phyloP scores from a whole-genome alignment of 2,113 vertebrate species.

The Rhizomys pruinosus region DNA sequence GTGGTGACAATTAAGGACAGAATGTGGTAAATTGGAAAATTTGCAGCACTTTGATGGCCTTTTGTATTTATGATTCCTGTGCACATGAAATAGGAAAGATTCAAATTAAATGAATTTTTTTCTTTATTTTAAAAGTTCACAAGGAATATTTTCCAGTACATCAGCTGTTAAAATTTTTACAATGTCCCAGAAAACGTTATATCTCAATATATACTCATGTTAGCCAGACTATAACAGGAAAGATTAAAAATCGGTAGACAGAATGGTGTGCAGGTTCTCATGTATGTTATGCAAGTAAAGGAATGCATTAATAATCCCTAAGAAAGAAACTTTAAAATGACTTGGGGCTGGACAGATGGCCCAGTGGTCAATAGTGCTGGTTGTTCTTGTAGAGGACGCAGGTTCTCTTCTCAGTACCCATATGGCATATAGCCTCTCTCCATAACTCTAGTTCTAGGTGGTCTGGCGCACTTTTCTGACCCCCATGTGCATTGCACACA shows the following conservation, averaged over 20 bases:
- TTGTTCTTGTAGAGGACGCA: no score
- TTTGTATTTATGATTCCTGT: neutral
- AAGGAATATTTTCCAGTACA: neutral
- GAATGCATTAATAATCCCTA: neutral
- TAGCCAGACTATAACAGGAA: neutral
- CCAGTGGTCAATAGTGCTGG: no score
- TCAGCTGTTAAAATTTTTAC: conserved; percentile 24
- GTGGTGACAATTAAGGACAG: neutral
- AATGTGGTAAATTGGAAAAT: neutral
- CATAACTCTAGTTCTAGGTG: no score
- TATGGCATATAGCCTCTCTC: no score
- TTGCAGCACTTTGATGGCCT: neutral
- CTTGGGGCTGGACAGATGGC: no score
- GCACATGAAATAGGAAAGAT: neutral
- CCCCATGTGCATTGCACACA: no score
- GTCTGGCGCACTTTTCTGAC: no score
- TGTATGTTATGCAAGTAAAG: neutral
- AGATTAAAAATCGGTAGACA: neutral
- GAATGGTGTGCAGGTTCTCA: no score
- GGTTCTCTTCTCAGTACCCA: no score
- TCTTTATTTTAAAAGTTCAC: neutral
- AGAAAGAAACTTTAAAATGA: no score
- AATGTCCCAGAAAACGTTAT: conserved; percentile 3
- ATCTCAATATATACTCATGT: neutral
- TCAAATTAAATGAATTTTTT: neutral